A percentile compares a stretch with the other conserved stretches of the same genome.
Evolutionary conservation across 1,140 invertebrate species (phyloP).

Genomic region (Philotrypesis tridentata): DNA sequence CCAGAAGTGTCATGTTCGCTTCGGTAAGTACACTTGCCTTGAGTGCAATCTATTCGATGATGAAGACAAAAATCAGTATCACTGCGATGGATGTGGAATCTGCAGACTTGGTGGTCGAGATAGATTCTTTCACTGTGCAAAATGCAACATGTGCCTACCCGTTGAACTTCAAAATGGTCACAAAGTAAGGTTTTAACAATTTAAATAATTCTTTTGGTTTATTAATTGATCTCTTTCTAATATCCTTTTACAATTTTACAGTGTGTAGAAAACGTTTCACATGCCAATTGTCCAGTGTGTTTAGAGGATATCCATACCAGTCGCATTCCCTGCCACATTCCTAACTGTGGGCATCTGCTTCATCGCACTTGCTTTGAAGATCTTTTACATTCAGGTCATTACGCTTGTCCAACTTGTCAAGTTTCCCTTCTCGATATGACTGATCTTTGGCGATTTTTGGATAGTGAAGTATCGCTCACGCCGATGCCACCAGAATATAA

Average conservation of each 20-base stretch:
- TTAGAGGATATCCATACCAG: constrained; percentile 92
- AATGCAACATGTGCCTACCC: constrained; percentile 91
- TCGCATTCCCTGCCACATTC: constrained; percentile 88
- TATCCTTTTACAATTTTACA: constrained; percentile 66
- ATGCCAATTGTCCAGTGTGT: constrained; percentile 90
- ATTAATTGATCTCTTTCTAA: background rate
- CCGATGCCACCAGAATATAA: constrained; percentile 89
- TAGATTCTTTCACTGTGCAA: constrained; percentile 90
- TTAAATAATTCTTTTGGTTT: constrained; percentile 17
- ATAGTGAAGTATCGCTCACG: constrained; percentile 85
- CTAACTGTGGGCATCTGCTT: constrained; percentile 88
- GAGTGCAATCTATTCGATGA: constrained; percentile 93
- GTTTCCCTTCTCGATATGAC: constrained; percentile 90
- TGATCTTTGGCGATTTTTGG: constrained; percentile 85
- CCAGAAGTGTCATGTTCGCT: constrained; percentile 82
- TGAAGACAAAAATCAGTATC: constrained; percentile 90
- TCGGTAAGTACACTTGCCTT: constrained; percentile 90
- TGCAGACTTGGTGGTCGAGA: constrained; percentile 90
- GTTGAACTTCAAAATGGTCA: constrained; percentile 85
- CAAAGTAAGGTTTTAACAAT: constrained; percentile 77
- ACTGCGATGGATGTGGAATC: constrained; percentile 91
- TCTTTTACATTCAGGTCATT: constrained; percentile 84
- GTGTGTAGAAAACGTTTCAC: constrained; percentile 91
- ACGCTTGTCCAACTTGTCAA: constrained; percentile 90
- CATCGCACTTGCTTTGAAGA: constrained; percentile 88